These are phyloP conservation scores for Leucoma salicis DNA, from an alignment of 2,888 invertebrate genomes.

Conservation along the genomic window DNA sequence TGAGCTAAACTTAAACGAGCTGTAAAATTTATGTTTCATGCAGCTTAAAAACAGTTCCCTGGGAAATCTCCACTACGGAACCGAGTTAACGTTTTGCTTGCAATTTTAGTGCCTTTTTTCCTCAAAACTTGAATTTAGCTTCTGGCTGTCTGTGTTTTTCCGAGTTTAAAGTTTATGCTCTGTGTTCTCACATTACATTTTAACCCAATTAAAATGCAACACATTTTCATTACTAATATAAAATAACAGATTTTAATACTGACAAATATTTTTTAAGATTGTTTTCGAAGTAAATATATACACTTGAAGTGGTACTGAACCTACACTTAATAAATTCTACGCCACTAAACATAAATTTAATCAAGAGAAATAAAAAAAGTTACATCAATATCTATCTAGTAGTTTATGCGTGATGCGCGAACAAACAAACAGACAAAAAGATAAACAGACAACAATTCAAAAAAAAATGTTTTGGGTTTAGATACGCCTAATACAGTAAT, in stretches of 20 bases:
- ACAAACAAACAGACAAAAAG: too few relatives aligned
- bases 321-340: too few relatives aligned
- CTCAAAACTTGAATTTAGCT: constrained; percentile 57
- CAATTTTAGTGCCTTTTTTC: constrained; percentile 56
- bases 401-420: too few relatives aligned
- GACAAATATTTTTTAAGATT: too few relatives aligned
- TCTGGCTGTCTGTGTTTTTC: constrained; percentile 55
- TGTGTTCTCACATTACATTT: constrained; percentile 33
- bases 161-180: constrained; percentile 50
- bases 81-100: constrained; percentile 67
- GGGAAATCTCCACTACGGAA: constrained; percentile 64
- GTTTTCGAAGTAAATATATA: too few relatives aligned
- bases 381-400: too few relatives aligned
- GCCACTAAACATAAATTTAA: too few relatives aligned
- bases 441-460: too few relatives aligned
- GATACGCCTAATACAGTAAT: too few relatives aligned
- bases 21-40: constrained; percentile 76
- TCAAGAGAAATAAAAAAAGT: too few relatives aligned
- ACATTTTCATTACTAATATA: background rate
- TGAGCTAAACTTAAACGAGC: constrained; percentile 77
- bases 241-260: background rate
- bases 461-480: too few relatives aligned
- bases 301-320: too few relatives aligned
- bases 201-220: constrained; percentile 7
- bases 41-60: constrained; percentile 74